These are phyloP conservation scores for Archivesica marissinica DNA, from an alignment of 1,140 invertebrate genomes.

Conservation along the genomic window DNA sequence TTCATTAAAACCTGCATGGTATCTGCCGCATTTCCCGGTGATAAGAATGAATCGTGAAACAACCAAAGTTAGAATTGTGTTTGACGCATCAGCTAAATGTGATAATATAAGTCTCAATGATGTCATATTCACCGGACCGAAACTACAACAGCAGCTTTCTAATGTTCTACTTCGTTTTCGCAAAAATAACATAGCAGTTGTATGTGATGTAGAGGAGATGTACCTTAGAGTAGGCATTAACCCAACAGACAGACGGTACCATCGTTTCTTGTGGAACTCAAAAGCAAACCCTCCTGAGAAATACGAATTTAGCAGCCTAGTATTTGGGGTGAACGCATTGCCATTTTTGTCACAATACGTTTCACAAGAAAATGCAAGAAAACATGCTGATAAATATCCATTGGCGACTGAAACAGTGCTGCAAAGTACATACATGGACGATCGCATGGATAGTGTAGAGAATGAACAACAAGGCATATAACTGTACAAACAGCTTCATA, in stretches of 20 bases:
- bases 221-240: conserved; percentile 38
- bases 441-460: background rate
- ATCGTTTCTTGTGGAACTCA: conserved; percentile 49
- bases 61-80: conserved; percentile 61
- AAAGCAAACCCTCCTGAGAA: background rate
- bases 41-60: conserved; percentile 42
- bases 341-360: conserved; percentile 56
- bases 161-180: conserved; percentile 67
- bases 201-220: conserved; percentile 63
- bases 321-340: conserved; percentile 50
- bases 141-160: conserved; percentile 77
- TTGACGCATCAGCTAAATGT: conserved; percentile 51
- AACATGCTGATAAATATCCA: background rate
- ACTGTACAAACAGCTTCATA: background rate
- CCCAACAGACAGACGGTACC: conserved; percentile 4
- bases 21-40: conserved; percentile 58
- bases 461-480: background rate
- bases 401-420: conserved; percentile 15
- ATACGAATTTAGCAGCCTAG: conserved; percentile 39
- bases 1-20: conserved; percentile 22
- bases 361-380: conserved; percentile 4
- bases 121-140: conserved; percentile 72
- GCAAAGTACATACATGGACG: conserved; percentile 19
- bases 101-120: conserved; percentile 57
- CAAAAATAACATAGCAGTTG: conserved; percentile 55